Base-by-base conservation (phyloP, 2,888 invertebrate species). In the Oegoconia quadripuncta region DNA sequence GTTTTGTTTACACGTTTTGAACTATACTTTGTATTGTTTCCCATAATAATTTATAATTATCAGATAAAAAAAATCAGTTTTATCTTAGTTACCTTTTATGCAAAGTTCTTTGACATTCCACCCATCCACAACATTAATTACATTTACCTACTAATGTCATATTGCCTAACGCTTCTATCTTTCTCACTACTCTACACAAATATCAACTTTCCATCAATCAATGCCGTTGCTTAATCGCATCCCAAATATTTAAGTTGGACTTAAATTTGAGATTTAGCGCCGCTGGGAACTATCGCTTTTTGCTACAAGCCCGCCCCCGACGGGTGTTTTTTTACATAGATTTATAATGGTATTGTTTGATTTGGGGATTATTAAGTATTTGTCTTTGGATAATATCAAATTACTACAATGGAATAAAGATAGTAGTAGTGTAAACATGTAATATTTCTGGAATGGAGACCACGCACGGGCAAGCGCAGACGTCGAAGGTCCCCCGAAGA, bases 201-300 rank as follows among this genome's bases (percentile, higher is more conserved):
- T 72, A 67, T 74, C 67, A 58, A 30, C 55, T 74, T 68, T 59
- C 76, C 78, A 84, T 86, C 83, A 80, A 82, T 83, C 83, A 78
- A 51, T 54, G 52, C 41, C 46, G 54, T 61, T 58, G 63, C 69
- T 79, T 80, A 82, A 84, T 84, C 81, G 73, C 60, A 68, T 60
- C 59, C 56, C 81, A 84, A 86, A 86, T 78, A 84, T 86, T 84
- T 73, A 74, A 53, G 55, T 51, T 53, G 50, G 56, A 60, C 59
- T 68, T 74, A 69, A 70, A 76, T 66, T 64, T 56, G 49, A 53
- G 63, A 64, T 69, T 80, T 76, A 72, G 77, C 76, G 71, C 71
- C 69, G 41, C 41, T 50, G 47, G 44, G 48, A 52, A 41, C 47
- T 31, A 44, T 41, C 39, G 42, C 29, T 57, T 63, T 60, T 50